phyloP scores from a whole-genome alignment of 2,113 vertebrate genomes.

The Myrmophylax atrothorax region DNA sequence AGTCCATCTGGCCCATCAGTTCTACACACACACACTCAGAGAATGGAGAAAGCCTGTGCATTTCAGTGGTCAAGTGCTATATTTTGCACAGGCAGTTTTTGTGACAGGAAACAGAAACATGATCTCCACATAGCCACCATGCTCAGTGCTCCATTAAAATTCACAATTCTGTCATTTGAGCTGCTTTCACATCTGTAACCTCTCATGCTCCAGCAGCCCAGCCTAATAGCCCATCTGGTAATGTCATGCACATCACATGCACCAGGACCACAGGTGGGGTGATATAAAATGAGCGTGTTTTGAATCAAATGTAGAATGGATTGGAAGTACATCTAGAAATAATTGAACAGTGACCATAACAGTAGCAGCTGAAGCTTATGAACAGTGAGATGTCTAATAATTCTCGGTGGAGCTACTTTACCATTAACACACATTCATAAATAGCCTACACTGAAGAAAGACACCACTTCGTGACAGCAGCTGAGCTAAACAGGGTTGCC shows the following conservation, averaged over 20 bases:
- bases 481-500: slow-evolving; percentile 8
- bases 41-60: not conserved
- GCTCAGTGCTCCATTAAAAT: not conserved
- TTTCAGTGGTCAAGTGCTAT: not conserved
- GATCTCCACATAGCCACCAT: not conserved
- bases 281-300: not conserved
- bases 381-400: slow-evolving; percentile 13
- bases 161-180: not conserved
- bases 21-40: not conserved
- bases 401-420: slow-evolving; percentile 35
- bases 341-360: not conserved
- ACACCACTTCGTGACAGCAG: slow-evolving; percentile 9
- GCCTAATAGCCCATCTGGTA: not conserved
- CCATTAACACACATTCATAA: slow-evolving; percentile 17
- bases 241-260: rapidly evolving
- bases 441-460: not conserved
- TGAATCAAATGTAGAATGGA: not conserved
- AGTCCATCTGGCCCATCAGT: not conserved
- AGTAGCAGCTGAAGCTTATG: not conserved
- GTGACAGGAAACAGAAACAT: slow-evolving; percentile 1
- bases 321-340: not conserved
- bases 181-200: not conserved
- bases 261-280: not conserved
- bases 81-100: not conserved
- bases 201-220: not conserved